phyloP scores from a whole-genome alignment of 2,888 invertebrate genomes.

The Drosophila meridionalis region DNA sequence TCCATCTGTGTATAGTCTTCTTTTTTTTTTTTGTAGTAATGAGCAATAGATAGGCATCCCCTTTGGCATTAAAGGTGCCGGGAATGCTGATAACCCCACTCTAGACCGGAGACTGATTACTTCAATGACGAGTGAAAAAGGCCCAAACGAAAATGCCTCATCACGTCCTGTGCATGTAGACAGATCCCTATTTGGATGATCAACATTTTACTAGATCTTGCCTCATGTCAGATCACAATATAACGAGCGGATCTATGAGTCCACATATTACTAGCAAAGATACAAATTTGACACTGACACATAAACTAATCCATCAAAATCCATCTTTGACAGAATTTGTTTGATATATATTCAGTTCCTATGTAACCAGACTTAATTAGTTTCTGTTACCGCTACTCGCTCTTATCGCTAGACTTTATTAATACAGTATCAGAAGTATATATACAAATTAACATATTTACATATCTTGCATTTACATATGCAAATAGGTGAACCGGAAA shows the following conservation, averaged over 20 bases:
- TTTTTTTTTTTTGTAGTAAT: conserved; percentile 1
- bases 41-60: conserved; percentile 19
- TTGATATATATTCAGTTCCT: neutral
- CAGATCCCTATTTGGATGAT: conserved; percentile 4
- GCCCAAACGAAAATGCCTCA: conserved; percentile 33
- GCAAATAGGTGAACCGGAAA: neutral
- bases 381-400: conserved; percentile 9
- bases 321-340: neutral
- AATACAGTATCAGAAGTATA: conserved; percentile 5
- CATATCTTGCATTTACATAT: neutral
- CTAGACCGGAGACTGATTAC: conserved; percentile 19
- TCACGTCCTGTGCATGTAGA: conserved; percentile 51
- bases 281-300: neutral
- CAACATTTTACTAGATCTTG: neutral
- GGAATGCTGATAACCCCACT: conserved; percentile 47
- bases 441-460: neutral
- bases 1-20: neutral
- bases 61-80: conserved; percentile 22
- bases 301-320: conserved; percentile 14
- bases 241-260: neutral
- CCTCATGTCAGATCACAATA: neutral
- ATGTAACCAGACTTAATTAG: conserved; percentile 56
- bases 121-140: conserved; percentile 23
- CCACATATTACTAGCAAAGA: neutral
- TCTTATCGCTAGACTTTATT: conserved; percentile 29